Base-by-base conservation (phyloP, 2,113 vertebrate genomes). In the Ochotona princeps region DNA sequence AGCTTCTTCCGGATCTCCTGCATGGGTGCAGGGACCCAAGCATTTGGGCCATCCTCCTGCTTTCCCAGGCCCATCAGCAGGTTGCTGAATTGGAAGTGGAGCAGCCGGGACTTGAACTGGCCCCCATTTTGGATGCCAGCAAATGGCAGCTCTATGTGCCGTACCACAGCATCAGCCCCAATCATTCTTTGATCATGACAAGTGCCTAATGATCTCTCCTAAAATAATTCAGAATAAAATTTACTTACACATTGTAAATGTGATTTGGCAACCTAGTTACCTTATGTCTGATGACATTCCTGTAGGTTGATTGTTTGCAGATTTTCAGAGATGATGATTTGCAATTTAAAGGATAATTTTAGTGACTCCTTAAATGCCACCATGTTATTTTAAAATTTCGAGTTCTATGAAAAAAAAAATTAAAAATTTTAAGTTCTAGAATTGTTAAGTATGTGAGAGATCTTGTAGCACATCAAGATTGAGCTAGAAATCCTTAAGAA, bases 171-270 rank as follows among this genome's bases (percentile, higher is more conserved):
- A 44, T 44, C 38, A 44, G 38, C 38, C 38, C 38, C 38, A 44
- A 44, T 44, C 38, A 44, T 44, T 44, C 4, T 44, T 44, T 44
- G 38, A 80, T 87, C 54, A 23, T 26, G 13, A 44, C 47, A 44
- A 0, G 47, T 81, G 75, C 70, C 60, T 83, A 12, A 69, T 78
- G 21, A 74, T 75, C 49, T 80, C 9, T 57, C 57, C 49, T 79
- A 49, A 89, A 57, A 72, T 15, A 91, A 12, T 91, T 51, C 73
- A 90, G 47, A 81, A 60, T 61, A 87, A 75, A 92, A 78, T 32
- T 3, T 65, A 25, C 54, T 78, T 75, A 63, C 0, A 5, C 69
- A 21, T 30, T 83, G 6, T 44, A 70, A 28, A 38, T 65, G 44
- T 38, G 18, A 9, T 18, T 87, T 73, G 54, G 35, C 78, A 47